Evolutionary conservation across 2,888 invertebrate genomes (phyloP), one percentile per base, ranked within the genome.

Genomic region (Lasioglossum oenotherae): DNA sequence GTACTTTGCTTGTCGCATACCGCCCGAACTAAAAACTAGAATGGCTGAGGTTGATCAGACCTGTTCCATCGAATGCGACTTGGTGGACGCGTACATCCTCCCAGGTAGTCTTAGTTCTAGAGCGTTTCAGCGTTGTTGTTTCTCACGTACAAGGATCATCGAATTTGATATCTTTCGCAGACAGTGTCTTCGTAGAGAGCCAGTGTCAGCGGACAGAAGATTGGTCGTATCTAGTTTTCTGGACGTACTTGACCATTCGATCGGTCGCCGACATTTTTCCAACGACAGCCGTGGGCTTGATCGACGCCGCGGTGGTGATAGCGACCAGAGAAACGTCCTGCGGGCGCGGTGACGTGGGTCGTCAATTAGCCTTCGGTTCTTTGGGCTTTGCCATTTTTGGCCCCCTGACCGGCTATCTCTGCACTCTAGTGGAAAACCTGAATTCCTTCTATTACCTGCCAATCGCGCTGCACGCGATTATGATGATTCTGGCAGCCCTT

Each of bases 291-390:
- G 95, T 98, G 10, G 97, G 97, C 0, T 94, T 98, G 10, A 95
- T 98, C 1, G 97, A 97, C 79, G 97, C 98, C 0, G 97, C 98
- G 0, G 97, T 98, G 71, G 97, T 98, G n/a, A 97, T 98, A 86
- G 98, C 98, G 0, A 98, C 98, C 0, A 96, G 98, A 53, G 98
- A 98, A 94, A 98, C 98, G 0, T 98, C 98, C 0, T 96, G 97
- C 35, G 98, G 98, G 1, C 96, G 98, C 57, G 98, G 98, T 0
- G 98, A 98, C 93, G 97, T 98, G 4, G 98, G 98, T 49, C 96
- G 97, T 16, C 98, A 98, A 93, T 96, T 98, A 90, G 97, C 97
- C 0, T 97, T 97, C 93, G 98, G 98, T 2, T 97, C 97, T 6
- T 94, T 98, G 6, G 98, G 98, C 16, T 96, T 97, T 90, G 97